Percentiles rank a stretch among this genome's conserved stretches.
phyloP scores from a whole-genome alignment of 2,888 invertebrate species.

The Drosophila macrothrix region DNA sequence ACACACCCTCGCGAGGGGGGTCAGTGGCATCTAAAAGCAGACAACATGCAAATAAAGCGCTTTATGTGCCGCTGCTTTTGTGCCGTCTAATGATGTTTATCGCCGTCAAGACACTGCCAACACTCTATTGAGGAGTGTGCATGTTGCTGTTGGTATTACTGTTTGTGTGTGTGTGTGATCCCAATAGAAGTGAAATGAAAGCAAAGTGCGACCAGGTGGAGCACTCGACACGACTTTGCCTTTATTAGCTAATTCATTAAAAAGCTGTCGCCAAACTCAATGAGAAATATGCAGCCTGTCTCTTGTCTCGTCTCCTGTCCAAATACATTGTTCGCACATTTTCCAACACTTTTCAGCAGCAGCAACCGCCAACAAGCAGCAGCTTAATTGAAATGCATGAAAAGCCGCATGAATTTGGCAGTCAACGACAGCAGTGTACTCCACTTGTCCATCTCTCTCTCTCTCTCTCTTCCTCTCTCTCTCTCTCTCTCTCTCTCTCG shows the following conservation, averaged over 20 bases:
- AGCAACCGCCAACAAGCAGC: constrained; percentile 46
- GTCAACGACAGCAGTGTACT: constrained; percentile 61
- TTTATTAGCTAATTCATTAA: constrained; percentile 79
- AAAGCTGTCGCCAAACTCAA: constrained; percentile 53
- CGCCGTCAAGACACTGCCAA: constrained; percentile 62
- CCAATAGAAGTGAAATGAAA: constrained; percentile 39
- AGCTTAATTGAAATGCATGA: constrained; percentile 79
- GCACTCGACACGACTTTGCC: constrained; percentile 35
- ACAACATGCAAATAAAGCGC: constrained; percentile 76
- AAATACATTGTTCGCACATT: constrained; percentile 63
- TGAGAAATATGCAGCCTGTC: constrained; percentile 6
- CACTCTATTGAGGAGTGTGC: constrained; percentile 39
- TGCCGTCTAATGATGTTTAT: constrained; percentile 75
- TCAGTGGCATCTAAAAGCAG: constrained; percentile 76
- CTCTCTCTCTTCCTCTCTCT: background rate
- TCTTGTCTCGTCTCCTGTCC: constrained; percentile 1
- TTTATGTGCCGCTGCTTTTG: constrained; percentile 68
- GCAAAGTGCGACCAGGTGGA: constrained; percentile 51
- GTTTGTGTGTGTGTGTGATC: constrained; percentile 12
- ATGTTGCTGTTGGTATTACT: background rate
- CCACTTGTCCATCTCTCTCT: background rate
- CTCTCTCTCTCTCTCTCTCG: background rate
- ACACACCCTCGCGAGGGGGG: constrained; percentile 39
- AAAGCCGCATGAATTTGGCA: constrained; percentile 78
- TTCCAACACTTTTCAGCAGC: constrained; percentile 62